Evolutionary conservation across 2,113 vertebrate species (phyloP).

Genomic region (Xiphophorus maculatus): DNA sequence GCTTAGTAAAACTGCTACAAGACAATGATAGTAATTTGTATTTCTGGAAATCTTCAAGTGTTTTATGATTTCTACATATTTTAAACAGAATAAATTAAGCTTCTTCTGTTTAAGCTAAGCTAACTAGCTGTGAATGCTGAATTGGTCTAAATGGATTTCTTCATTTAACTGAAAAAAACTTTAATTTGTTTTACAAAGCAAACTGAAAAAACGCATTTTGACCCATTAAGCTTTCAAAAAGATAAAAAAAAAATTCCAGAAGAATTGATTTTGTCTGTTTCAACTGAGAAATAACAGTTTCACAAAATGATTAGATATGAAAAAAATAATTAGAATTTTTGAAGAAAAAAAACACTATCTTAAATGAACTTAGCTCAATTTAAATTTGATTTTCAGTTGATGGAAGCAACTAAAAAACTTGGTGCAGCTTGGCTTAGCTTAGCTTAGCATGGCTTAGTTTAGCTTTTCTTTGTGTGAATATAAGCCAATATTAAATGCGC

Average conservation of each 20-base stretch:
- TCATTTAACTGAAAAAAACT: not conserved
- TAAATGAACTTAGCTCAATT: not conserved
- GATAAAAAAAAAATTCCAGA: not conserved
- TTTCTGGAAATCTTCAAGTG: not conserved
- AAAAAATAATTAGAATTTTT: not conserved
- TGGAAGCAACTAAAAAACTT: not conserved
- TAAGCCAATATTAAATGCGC: not conserved
- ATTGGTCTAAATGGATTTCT: not conserved
- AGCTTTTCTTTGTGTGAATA: not conserved
- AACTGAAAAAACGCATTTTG: not conserved
- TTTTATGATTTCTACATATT: not conserved
- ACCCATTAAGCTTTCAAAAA: not conserved
- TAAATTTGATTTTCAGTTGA: no score
- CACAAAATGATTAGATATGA: not conserved
- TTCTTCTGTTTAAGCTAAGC: not conserved
- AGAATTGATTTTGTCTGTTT: not conserved
- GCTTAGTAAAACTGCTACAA: not conserved
- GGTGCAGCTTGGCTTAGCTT: not conserved
- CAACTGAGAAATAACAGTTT: not conserved
- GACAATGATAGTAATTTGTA: not conserved
- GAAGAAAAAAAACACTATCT: not conserved
- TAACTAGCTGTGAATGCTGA: not conserved
- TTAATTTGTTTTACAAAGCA: not conserved
- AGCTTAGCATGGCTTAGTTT: not conserved
- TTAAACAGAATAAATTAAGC: not conserved